Conservation (phyloP, 2,113 vertebrate species). For the Fregetta grallaria region DNA sequence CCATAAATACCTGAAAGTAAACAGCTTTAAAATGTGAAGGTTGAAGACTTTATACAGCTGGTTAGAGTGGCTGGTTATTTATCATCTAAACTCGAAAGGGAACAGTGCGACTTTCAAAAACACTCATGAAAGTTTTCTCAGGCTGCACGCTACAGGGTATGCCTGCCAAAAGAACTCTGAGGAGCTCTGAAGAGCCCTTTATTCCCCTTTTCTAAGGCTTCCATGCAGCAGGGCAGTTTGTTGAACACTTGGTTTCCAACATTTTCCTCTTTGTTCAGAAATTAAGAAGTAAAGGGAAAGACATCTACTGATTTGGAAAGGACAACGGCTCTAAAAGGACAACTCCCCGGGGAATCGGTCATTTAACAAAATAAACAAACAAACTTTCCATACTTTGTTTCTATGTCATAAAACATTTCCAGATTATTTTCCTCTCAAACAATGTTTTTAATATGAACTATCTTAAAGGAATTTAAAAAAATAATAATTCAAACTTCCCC, state of each 20-base stretch:
- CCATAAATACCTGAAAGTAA: not conserved
- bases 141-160: not conserved
- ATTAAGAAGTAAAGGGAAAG: not conserved
- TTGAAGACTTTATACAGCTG: not conserved
- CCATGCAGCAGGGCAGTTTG: not conserved
- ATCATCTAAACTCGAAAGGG: not conserved
- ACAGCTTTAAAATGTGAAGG: not conserved
- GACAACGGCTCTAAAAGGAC: not conserved
- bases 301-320: not conserved
- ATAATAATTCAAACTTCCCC: not conserved
- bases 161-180: slow-evolving; percentile 20
- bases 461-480: not conserved
- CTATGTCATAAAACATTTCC: not conserved
- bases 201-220: slow-evolving; percentile 17
- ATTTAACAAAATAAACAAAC: not conserved
- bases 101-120: not conserved
- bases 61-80: not conserved
- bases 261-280: not conserved
- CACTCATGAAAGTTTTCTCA: slow-evolving; percentile 2
- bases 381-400: not conserved
- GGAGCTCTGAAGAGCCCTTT: slow-evolving; percentile 38
- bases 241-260: not conserved
- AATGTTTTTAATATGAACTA: not conserved
- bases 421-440: not conserved
- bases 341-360: not conserved